Percentiles rank a stretch among this genome's conserved stretches.
phyloP scores from a whole-genome alignment of 2,113 vertebrate genomes.

The Fukomys damarensis region DNA sequence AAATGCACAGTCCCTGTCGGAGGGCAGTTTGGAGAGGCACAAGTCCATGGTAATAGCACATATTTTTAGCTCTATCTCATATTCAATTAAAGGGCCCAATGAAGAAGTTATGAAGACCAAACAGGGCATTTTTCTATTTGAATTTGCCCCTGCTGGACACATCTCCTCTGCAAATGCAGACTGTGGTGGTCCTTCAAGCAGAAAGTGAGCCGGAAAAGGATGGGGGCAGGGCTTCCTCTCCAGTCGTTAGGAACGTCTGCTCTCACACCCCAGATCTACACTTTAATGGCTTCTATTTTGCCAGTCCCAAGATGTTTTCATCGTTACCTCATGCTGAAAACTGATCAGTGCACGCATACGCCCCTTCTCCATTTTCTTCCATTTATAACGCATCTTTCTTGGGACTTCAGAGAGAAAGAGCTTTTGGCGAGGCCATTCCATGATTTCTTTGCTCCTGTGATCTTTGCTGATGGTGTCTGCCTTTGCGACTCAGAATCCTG shows the following conservation, averaged over 20 bases:
- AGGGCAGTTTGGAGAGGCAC: neutral
- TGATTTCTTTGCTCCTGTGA: neutral
- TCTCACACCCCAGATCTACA: rapidly evolving
- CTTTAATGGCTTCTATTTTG: neutral
- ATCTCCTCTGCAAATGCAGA: neutral
- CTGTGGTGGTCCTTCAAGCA: neutral
- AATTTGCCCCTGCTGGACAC: neutral
- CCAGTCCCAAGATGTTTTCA: rapidly evolving
- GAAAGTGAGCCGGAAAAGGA: neutral
- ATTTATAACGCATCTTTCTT: neutral
- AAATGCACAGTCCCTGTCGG: rapidly evolving
- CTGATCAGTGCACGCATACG: rapidly evolving
- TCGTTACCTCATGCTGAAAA: neutral
- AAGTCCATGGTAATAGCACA: neutral
- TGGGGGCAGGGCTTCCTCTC: no score
- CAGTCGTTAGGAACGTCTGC: neutral
- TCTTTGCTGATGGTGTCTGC: neutral
- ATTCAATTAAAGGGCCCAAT: neutral
- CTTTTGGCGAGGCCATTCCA: neutral
- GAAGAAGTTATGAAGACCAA: neutral
- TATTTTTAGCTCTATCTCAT: rapidly evolving
- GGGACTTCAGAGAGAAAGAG: neutral
- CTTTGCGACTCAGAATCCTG: slow-evolving; percentile 2
- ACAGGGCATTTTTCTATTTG: neutral
- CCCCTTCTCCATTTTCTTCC: no score